A percentile compares a stretch with the other conserved stretches of the same genome.
These are phyloP conservation scores for Drosophila lini DNA, from an alignment of 1,140 invertebrate genomes.

Conservation along the genomic window DNA sequence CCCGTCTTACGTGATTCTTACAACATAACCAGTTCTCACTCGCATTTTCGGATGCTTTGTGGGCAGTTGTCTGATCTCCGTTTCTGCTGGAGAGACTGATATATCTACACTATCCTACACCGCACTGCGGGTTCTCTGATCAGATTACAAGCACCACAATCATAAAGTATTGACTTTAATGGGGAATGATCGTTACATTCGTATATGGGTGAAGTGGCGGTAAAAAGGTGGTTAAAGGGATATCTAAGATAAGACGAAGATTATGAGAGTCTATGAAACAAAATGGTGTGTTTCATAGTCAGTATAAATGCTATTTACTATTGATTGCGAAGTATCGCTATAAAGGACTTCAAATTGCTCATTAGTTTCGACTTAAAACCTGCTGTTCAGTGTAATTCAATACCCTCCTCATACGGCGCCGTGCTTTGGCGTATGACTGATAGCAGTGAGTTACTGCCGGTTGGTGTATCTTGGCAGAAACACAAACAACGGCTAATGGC, in stretches of 20 bases:
- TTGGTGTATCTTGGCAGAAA: conserved; percentile 55
- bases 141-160: conserved; percentile 25
- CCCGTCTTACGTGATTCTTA: conserved; percentile 74
- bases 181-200: neutral
- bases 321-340: too few relatives aligned
- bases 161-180: conserved; percentile 26
- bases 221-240: conserved; percentile 16
- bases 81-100: conserved; percentile 37
- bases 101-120: conserved; percentile 61
- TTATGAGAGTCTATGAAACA: neutral
- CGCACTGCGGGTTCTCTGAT: conserved; percentile 51
- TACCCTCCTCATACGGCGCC: conserved; percentile 43
- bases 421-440: conserved; percentile 79
- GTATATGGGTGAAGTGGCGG: conserved; percentile 18
- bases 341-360: neutral
- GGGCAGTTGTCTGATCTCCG: conserved; percentile 43
- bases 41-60: conserved; percentile 72
- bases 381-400: conserved; percentile 72
- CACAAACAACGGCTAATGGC: conserved; percentile 53
- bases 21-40: conserved; percentile 71
- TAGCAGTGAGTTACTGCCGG: conserved; percentile 63
- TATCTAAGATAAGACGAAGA: conserved; percentile 11
- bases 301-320: too few relatives aligned
- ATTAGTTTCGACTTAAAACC: neutral
- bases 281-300: neutral